A percentile compares a stretch with the other conserved stretches of the same genome.
Conservation (phyloP, 2,888 invertebrate genomes). For the Pseudeuparius sepicola region DNA sequence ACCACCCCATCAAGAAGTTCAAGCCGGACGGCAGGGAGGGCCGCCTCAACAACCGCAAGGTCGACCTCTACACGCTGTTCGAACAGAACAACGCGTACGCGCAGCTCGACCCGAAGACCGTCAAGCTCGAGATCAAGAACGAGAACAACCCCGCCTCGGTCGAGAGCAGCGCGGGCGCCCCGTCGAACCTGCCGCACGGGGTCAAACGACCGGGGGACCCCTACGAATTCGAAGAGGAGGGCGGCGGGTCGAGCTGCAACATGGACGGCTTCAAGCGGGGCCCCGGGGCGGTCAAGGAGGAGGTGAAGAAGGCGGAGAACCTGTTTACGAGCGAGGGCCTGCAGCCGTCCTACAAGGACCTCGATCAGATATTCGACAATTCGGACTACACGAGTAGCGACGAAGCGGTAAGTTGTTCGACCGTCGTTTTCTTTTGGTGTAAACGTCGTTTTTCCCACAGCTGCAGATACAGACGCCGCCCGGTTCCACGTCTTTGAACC, state of each 20-base stretch:
- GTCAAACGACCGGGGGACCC: conserved; percentile 47
- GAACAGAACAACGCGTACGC: conserved; percentile 29
- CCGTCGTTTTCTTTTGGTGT: background rate
- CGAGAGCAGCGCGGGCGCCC: no score
- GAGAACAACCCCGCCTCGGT: no score
- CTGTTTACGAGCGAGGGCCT: conserved; percentile 83
- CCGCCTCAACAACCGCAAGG: conserved; percentile 36
- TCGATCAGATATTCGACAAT: conserved; percentile 91
- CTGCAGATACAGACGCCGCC: conserved; percentile 82
- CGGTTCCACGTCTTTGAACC: conserved; percentile 72
- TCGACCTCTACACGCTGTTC: conserved; percentile 37
- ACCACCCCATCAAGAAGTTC: conserved; percentile 85
- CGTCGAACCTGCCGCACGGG: conserved; percentile 29
- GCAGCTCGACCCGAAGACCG: conserved; percentile 25
- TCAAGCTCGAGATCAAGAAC: conserved; percentile 51
- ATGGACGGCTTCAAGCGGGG: conserved; percentile 43
- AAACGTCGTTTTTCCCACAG: conserved; percentile 39
- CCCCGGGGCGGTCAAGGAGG: conserved; percentile 38
- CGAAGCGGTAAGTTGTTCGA: conserved; percentile 65
- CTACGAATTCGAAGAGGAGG: conserved; percentile 63
- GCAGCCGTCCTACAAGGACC: conserved; percentile 78
- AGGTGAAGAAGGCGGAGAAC: conserved; percentile 47
- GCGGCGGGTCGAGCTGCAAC: conserved; percentile 41
- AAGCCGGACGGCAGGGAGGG: conserved; percentile 49
- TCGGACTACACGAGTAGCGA: conserved; percentile 84